These are phyloP conservation scores for Lepus timidus DNA, from an alignment of 2,113 vertebrate genomes.

Conservation along the genomic window DNA sequence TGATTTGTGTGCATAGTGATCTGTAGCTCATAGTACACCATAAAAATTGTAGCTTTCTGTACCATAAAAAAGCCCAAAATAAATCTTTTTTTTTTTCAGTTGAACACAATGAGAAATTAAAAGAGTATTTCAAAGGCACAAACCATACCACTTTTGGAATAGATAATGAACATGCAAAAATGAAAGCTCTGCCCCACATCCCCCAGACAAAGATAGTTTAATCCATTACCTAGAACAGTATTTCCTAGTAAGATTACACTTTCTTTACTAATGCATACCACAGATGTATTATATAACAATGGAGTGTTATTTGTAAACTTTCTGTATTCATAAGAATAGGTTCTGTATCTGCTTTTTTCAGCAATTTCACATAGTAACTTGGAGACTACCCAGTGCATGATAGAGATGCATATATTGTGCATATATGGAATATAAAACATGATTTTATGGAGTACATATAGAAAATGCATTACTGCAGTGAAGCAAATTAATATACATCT, in stretches of 20 bases:
- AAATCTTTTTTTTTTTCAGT: background rate
- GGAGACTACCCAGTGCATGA: background rate
- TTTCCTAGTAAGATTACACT: background rate
- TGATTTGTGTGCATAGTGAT: background rate
- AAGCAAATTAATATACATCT: background rate
- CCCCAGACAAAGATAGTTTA: background rate
- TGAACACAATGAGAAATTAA: background rate
- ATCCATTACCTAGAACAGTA: background rate
- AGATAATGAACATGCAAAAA: background rate
- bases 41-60: background rate
- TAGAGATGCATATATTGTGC: background rate
- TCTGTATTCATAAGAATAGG: background rate
- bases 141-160: background rate
- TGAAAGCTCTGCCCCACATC: background rate
- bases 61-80: background rate
- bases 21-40: background rate
- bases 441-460: background rate
- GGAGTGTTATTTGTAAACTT: background rate
- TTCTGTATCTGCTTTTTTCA: background rate
- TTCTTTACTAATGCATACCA: background rate
- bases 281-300: background rate
- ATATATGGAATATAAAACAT: background rate
- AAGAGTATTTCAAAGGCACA: background rate
- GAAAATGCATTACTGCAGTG: background rate
- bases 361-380: background rate